A percentile compares a stretch with the other conserved stretches of the same genome.
phyloP scores from a whole-genome alignment of 2,113 vertebrate species.

The Vicugna pacos region DNA sequence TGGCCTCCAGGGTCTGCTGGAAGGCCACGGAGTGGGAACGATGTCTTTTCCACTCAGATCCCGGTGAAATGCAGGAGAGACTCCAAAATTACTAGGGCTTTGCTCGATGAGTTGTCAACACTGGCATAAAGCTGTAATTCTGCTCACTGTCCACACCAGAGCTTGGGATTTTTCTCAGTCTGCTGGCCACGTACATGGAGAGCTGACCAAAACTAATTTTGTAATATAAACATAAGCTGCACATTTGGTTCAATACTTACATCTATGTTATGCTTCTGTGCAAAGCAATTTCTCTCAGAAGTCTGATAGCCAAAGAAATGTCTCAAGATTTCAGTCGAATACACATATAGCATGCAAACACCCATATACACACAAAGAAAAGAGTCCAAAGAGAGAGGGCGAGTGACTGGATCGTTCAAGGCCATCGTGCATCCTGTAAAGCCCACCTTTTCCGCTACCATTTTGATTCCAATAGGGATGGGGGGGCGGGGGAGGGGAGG shows the following conservation, averaged over 20 bases:
- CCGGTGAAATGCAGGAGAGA: constrained; percentile 78
- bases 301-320: constrained; percentile 98
- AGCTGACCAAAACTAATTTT: constrained; percentile 86
- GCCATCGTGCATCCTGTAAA: constrained; percentile 12
- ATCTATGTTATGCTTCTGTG: constrained; percentile 86
- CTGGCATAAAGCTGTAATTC: constrained; percentile 63
- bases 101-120: constrained; percentile 72
- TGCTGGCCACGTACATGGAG: constrained; percentile 80
- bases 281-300: constrained; percentile 95
- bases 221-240: constrained; percentile 86
- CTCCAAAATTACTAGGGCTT: constrained; percentile 76
- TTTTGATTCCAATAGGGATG: not conserved
- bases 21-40: constrained; percentile 38
- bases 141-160: constrained; percentile 73
- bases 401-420: constrained; percentile 55
- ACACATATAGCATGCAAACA: constrained; percentile 78
- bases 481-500: not conserved
- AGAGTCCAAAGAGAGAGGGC: constrained; percentile 68
- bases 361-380: constrained; percentile 44
- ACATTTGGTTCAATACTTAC: constrained; percentile 84
- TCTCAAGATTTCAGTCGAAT: constrained; percentile 89
- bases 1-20: constrained; percentile 39
- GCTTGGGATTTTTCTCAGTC: constrained; percentile 84
- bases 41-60: constrained; percentile 72
- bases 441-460: constrained; percentile 58